A percentile compares a stretch with the other conserved stretches of the same genome.
Conservation (phyloP, 2,888 invertebrate genomes). For the Tinea trinotella region DNA sequence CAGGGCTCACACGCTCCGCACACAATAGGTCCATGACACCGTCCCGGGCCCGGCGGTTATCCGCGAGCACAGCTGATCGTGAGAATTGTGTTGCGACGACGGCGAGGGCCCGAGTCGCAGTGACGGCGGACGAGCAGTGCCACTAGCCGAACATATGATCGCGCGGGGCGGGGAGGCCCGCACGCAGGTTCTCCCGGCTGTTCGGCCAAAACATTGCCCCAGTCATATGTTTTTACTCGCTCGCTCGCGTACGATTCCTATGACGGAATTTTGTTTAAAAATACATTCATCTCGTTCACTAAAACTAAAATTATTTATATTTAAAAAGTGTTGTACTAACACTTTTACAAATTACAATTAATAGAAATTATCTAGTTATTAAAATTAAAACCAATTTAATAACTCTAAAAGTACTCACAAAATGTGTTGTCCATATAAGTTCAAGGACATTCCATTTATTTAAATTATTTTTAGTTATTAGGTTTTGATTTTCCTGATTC, state of each 20-base stretch:
- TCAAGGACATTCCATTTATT: too few species aligned
- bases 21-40: conserved; percentile 73
- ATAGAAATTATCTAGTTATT: too few species aligned
- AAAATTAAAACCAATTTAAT: too few species aligned
- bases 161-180: conserved; percentile 55
- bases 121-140: conserved; percentile 38
- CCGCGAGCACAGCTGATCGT: conserved; percentile 50
- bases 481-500: too few species aligned
- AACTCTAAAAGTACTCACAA: too few species aligned
- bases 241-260: background rate
- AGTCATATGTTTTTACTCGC: conserved; percentile 12
- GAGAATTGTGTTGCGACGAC: conserved; percentile 50
- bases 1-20: conserved; percentile 70
- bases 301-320: background rate
- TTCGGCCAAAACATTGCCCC: conserved; percentile 20
- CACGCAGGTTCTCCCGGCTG: conserved; percentile 69
- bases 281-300: conserved; percentile 5
- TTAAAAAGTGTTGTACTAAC: background rate
- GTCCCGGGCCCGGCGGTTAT: conserved; percentile 20
- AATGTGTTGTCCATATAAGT: too few species aligned
- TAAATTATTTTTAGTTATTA: too few species aligned
- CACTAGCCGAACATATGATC: conserved; percentile 66
- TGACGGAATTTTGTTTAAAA: background rate
- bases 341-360: background rate
- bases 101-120: conserved; percentile 67